Base-by-base conservation (phyloP, 2,888 invertebrate genomes). In the Eretmocerus hayati region DNA sequence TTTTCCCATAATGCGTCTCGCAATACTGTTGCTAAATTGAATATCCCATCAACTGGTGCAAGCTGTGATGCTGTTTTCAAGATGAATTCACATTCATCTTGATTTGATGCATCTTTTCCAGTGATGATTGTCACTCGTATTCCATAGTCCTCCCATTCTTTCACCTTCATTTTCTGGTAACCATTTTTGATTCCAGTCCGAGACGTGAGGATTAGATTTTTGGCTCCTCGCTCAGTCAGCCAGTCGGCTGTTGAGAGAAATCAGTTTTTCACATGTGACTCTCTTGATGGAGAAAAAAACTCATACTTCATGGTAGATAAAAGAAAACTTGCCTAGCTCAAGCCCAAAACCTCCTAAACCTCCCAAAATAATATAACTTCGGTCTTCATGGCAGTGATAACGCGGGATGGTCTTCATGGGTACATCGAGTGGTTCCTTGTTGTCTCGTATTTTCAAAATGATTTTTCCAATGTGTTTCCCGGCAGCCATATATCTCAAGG, bases 261-360 rank as follows among this genome's bases (percentile, higher is more conserved):
- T 74, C n/a, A n/a, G n/a, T n/a, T n/a, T n/a, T n/a, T n/a, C n/a
- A n/a, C n/a, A n/a, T n/a, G n/a, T n/a, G n/a, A n/a, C n/a, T n/a
- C n/a, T n/a, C n/a, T n/a, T n/a, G n/a, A n/a, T n/a, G n/a, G n/a
- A n/a, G n/a, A n/a, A n/a, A n/a, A n/a, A n/a, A n/a, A n/a, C n/a
- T n/a, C n/a, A n/a, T n/a, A n/a, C n/a, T n/a, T n/a, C n/a, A n/a
- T n/a, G n/a, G n/a, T n/a, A n/a, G n/a, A 6, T 74, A 67, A 60
- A 87, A n/a, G n/a, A n/a, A n/a, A n/a, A n/a, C 91, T 19, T 46
- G 50, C 53, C 53, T 44, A 54, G 70, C 69, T 95, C 94, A 40
- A 95, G 74, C 4, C 94, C 95, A 64, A 95, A 90, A 0, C 94
- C 94, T 35, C 95, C 95, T 1, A 95, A 76, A 37, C 94, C 93